A percentile compares a stretch with the other conserved stretches of the same genome.
Conservation (phyloP, 2,797 vertebrate species). For the Macropus fuliginosus region DNA sequence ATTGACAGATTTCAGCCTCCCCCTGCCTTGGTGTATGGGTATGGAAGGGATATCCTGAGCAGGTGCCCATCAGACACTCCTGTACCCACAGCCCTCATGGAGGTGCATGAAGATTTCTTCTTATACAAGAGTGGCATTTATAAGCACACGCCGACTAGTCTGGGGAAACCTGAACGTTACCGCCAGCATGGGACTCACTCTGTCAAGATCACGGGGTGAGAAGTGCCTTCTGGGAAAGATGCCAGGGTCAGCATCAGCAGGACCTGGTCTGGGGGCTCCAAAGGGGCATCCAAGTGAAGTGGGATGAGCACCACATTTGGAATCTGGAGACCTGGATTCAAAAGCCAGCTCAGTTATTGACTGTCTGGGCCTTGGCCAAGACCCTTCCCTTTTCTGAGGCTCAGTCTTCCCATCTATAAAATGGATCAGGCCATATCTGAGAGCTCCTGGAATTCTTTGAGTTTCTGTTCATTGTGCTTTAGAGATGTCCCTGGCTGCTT, state of each 20-base stretch:
- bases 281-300: background rate
- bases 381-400: background rate
- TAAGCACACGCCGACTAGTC: conserved; percentile 91
- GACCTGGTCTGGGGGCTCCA: background rate
- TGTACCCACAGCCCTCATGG: conserved; percentile 92
- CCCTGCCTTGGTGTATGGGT: background rate
- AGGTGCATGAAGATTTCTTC: conserved; percentile 98
- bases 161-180: conserved; percentile 87
- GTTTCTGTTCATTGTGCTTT: background rate
- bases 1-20: background rate
- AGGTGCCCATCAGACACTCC: background rate
- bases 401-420: background rate
- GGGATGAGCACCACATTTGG: background rate
- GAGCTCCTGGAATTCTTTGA: background rate
- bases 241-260: no score
- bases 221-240: background rate
- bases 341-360: background rate
- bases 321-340: background rate
- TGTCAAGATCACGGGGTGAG: conserved; percentile 95
- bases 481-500: background rate
- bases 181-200: conserved; percentile 95
- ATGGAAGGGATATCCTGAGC: background rate
- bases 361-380: background rate
- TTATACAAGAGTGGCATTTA: conserved; percentile 95
- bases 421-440: background rate